phyloP scores from a whole-genome alignment of 1,140 invertebrate genomes.

The Cheumatopsyche charites region DNA sequence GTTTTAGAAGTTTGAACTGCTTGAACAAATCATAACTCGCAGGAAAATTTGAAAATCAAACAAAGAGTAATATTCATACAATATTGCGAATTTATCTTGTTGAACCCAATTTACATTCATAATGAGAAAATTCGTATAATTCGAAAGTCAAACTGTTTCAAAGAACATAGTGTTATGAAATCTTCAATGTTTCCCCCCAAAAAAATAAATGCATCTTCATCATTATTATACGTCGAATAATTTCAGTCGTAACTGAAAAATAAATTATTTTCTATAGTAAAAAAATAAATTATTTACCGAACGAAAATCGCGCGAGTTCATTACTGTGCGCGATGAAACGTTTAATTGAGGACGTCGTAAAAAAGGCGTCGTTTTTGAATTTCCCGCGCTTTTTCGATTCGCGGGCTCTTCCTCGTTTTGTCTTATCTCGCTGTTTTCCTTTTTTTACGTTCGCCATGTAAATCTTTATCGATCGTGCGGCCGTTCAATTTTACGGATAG shows the following conservation, averaged over 20 bases:
- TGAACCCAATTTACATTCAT: too few relatives aligned
- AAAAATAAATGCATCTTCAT: neutral
- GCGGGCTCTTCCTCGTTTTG: neutral
- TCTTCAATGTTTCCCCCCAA: neutral
- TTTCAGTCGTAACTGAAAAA: neutral
- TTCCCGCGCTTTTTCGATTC: neutral
- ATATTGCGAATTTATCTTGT: too few relatives aligned
- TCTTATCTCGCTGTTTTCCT: neutral
- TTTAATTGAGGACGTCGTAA: constrained; percentile 17
- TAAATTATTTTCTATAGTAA: neutral
- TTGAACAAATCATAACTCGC: too few relatives aligned
- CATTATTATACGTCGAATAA: constrained; percentile 8
- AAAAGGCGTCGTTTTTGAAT: neutral
- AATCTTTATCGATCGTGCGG: too few relatives aligned
- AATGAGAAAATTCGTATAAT: too few relatives aligned
- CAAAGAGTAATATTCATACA: too few relatives aligned
- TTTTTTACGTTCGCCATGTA: too few relatives aligned
- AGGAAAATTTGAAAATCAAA: too few relatives aligned
- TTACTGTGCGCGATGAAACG: neutral
- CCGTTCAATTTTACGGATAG: too few relatives aligned
- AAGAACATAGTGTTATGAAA: too few relatives aligned
- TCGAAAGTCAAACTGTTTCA: too few relatives aligned
- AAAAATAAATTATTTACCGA: neutral
- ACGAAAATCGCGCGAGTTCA: neutral
- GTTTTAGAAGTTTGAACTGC: too few relatives aligned